Conservation (phyloP, 2,113 vertebrate genomes). For the Oryzias woworae region DNA sequence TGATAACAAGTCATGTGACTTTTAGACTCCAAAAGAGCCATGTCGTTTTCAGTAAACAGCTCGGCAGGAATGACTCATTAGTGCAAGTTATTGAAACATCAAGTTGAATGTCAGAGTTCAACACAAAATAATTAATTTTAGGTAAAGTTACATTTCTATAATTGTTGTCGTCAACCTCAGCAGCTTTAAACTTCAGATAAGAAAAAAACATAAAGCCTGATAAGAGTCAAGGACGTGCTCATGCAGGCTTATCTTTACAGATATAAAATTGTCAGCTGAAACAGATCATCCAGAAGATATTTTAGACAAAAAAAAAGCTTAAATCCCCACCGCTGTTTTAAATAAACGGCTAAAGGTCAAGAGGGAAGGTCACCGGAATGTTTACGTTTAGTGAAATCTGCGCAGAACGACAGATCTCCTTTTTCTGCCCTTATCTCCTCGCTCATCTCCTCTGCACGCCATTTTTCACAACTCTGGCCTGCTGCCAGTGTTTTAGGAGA, state of each 20-base stretch:
- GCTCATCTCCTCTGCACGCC: constrained; percentile 29
- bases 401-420: constrained; percentile 42
- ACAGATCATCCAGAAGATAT: constrained; percentile 20
- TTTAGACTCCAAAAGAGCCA: constrained; percentile 23
- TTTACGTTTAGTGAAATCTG: constrained; percentile 14
- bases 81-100: not conserved
- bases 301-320: constrained; percentile 3
- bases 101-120: too few species aligned
- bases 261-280: constrained; percentile 27
- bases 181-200: too few species aligned
- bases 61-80: constrained; percentile 50
- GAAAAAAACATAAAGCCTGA: too few species aligned
- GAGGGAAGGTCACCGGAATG: not conserved
- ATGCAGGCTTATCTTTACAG: constrained; percentile 15
- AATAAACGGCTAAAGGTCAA: too few species aligned
- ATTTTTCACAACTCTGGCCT: constrained; percentile 51
- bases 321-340: constrained; percentile 1
- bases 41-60: constrained; percentile 11
- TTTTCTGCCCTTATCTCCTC: constrained; percentile 52
- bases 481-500: constrained; percentile 53
- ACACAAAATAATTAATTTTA: too few species aligned
- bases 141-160: too few species aligned
- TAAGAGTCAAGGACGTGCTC: not conserved
- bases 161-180: too few species aligned
- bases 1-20: constrained; percentile 20